Conservation (phyloP, 2,113 vertebrate species). For the Etheostoma spectabile region DNA sequence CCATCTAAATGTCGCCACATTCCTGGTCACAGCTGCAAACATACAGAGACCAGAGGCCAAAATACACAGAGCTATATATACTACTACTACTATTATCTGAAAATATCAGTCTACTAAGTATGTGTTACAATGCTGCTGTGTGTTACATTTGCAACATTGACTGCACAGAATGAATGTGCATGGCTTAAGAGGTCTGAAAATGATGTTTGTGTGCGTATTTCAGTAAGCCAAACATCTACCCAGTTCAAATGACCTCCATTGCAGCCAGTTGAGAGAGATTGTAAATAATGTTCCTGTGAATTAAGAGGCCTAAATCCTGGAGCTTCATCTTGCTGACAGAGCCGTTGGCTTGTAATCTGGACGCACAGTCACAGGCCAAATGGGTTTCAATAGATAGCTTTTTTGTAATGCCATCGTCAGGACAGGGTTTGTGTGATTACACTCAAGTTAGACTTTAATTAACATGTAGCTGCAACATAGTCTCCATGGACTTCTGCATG, state of each 20-base stretch:
- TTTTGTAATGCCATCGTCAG: conserved; percentile 57
- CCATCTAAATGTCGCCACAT: too few relatives aligned
- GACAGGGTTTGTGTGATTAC: conserved; percentile 77
- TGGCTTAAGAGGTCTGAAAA: conserved; percentile 5
- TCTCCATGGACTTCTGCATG: conserved; percentile 65
- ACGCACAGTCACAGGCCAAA: conserved; percentile 35
- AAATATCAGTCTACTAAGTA: too few relatives aligned
- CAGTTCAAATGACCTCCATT: conserved; percentile 51
- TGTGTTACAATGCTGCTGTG: too few relatives aligned
- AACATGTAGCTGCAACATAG: conserved; percentile 67
- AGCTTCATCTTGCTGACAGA: conserved; percentile 59
- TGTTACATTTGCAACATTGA: neutral
- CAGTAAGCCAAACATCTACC: conserved; percentile 29
- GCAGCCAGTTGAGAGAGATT: conserved; percentile 31
- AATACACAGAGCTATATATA: too few relatives aligned
- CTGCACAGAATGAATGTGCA: neutral
- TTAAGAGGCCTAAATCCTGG: conserved; percentile 67
- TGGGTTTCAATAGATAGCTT: conserved; percentile 42
- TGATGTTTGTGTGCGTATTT: conserved; percentile 1
- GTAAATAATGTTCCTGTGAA: conserved; percentile 62
- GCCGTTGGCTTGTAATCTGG: conserved; percentile 60
- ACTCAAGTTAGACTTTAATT: conserved; percentile 78
- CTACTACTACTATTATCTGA: too few relatives aligned
- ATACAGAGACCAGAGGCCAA: too few relatives aligned
- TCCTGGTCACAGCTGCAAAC: too few relatives aligned